A percentile compares a stretch with the other conserved stretches of the same genome.
These are phyloP conservation scores for Zaprionus capensis DNA, from an alignment of 1,140 invertebrate genomes.

Conservation along the genomic window DNA sequence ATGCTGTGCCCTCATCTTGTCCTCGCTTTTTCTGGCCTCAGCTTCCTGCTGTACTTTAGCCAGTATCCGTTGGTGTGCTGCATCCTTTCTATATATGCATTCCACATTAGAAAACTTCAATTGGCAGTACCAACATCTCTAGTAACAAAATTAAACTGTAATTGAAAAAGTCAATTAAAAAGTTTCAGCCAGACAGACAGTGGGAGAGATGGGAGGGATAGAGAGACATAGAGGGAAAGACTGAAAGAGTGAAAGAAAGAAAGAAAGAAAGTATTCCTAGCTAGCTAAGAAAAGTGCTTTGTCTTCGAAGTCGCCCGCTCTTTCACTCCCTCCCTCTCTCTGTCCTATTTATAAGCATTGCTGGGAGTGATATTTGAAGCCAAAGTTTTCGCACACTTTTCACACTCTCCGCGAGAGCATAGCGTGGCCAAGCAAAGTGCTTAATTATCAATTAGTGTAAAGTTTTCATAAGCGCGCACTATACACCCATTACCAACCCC, in stretches of 20 bases:
- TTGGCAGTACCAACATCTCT: conserved; percentile 74
- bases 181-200: conserved; percentile 49
- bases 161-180: conserved; percentile 83
- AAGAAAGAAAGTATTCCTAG: conserved; percentile 1
- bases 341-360: not conserved
- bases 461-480: conserved; percentile 11
- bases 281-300: conserved; percentile 13
- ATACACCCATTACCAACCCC: not conserved
- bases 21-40: not conserved
- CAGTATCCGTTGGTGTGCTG: not conserved
- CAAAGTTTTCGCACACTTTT: conserved; percentile 21
- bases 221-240: conserved; percentile 5
- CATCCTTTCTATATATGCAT: conserved; percentile 23
- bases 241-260: not conserved
- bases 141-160: conserved; percentile 81
- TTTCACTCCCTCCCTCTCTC: not conserved
- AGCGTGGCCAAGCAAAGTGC: conserved; percentile 20
- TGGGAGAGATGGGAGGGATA: conserved; percentile 6
- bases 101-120: conserved; percentile 65
- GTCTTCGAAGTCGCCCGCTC: not conserved
- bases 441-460: conserved; percentile 40
- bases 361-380: conserved; percentile 8
- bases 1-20: conserved; percentile 11
- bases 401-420: conserved; percentile 12
- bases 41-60: not conserved